Conservation (phyloP, 2,113 vertebrate genomes). For the Collichthys lucidus region DNA sequence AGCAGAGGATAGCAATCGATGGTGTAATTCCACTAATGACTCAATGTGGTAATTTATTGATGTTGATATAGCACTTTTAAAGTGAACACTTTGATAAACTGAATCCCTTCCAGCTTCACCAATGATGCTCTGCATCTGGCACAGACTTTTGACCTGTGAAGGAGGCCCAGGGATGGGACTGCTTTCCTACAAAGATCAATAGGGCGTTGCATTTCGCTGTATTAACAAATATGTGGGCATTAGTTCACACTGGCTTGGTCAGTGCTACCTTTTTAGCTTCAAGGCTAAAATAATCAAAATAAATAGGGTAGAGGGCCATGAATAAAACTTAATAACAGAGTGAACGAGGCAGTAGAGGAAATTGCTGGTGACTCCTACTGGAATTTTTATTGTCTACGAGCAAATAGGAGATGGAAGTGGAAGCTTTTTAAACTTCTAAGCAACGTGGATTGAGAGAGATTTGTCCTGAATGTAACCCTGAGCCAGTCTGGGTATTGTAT, state of each 20-base stretch:
- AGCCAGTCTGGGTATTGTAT: background rate
- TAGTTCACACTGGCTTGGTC: background rate
- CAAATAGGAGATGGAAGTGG: background rate
- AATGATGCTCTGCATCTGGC: background rate
- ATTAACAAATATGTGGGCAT: background rate
- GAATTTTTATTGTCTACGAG: background rate
- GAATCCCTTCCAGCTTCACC: background rate
- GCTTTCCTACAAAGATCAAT: slow-evolving; percentile 4
- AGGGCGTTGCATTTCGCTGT: slow-evolving; percentile 17
- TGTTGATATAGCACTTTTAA: background rate
- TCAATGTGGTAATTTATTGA: background rate
- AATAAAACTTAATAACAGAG: background rate
- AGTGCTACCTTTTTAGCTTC: background rate
- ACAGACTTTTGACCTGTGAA: background rate
- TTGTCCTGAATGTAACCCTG: background rate
- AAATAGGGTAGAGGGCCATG: no score
- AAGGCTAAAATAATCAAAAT: background rate
- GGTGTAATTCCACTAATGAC: slow-evolving; percentile 18
- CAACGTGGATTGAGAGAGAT: background rate
- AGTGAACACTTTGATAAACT: background rate
- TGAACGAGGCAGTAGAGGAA: background rate
- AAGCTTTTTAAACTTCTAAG: no score
- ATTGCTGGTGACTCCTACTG: background rate
- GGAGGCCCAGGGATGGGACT: background rate
- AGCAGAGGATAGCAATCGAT: background rate